Evolutionary conservation across 2,113 vertebrate species (phyloP).

Genomic region (Micronisus gabar): DNA sequence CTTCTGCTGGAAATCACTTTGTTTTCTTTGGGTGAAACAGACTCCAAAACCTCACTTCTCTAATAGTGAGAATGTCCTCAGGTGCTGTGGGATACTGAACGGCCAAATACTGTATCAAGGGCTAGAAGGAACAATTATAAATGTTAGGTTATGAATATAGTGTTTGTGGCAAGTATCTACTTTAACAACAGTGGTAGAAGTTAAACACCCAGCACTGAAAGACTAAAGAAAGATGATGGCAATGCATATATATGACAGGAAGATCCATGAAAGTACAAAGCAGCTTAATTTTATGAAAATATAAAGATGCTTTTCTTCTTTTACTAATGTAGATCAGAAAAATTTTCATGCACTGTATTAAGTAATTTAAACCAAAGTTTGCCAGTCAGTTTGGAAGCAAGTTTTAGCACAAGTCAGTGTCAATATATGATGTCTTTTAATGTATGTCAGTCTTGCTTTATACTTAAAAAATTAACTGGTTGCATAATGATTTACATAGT

Average conservation of each 20-base stretch:
- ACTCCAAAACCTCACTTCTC: background rate
- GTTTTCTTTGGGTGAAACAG: background rate
- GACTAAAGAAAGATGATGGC: background rate
- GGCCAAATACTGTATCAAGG: background rate
- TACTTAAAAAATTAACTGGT: background rate
- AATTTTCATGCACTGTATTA: background rate
- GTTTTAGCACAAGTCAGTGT: background rate
- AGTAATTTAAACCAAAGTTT: background rate
- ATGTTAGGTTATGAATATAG: background rate
- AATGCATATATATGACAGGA: background rate
- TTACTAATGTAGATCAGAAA: background rate
- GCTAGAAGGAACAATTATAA: background rate
- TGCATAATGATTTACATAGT: background rate
- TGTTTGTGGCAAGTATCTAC: background rate
- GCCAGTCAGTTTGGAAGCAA: background rate
- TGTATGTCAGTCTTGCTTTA: background rate
- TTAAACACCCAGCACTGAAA: background rate
- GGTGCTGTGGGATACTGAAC: background rate
- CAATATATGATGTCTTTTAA: background rate
- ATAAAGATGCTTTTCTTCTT: background rate
- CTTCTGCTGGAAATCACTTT: background rate
- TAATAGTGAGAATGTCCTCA: background rate
- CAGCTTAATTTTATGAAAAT: background rate
- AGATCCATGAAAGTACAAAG: background rate
- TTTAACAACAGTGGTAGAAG: background rate